Percentiles rank a stretch among this genome's conserved stretches.
Conservation (phyloP, 2,888 invertebrate species). For the Ophonus ardosiacus region DNA sequence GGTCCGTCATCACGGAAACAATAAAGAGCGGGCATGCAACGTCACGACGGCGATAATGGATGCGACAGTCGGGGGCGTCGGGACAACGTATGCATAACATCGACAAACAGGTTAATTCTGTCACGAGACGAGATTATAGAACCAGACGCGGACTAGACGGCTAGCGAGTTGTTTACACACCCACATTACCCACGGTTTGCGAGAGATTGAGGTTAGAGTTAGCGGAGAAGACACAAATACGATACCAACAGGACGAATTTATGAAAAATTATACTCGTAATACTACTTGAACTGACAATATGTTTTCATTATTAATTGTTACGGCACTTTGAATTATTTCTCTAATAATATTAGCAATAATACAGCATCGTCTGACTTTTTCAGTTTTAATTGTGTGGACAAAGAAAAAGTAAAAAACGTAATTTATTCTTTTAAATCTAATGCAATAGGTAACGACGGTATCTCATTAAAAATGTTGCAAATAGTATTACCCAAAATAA, state of each 20-base stretch:
- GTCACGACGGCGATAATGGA: slow-evolving; percentile 14
- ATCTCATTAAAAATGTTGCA: no score
- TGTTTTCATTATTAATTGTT: no score
- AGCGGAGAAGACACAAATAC: neutral
- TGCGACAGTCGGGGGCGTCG: neutral
- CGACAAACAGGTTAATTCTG: slow-evolving; percentile 70
- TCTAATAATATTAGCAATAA: no score
- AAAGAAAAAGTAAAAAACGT: no score
- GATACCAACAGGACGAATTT: neutral
- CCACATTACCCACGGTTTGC: neutral
- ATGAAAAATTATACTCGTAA: no score
- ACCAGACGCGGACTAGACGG: slow-evolving; percentile 69
- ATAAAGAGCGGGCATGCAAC: slow-evolving; percentile 7
- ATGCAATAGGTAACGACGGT: no score
- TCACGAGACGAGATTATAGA: slow-evolving; percentile 68
- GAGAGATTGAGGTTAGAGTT: neutral
- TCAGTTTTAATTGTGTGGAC: no score
- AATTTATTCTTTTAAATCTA: no score
- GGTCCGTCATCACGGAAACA: neutral
- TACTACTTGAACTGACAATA: no score
- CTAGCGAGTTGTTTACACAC: slow-evolving; percentile 42
- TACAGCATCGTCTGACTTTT: no score
- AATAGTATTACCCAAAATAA: no score
- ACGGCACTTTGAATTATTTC: no score
- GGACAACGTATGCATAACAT: slow-evolving; percentile 68